These are phyloP conservation scores for Chloropsis hardwickii DNA, from an alignment of 2,113 vertebrate genomes.

Conservation along the genomic window DNA sequence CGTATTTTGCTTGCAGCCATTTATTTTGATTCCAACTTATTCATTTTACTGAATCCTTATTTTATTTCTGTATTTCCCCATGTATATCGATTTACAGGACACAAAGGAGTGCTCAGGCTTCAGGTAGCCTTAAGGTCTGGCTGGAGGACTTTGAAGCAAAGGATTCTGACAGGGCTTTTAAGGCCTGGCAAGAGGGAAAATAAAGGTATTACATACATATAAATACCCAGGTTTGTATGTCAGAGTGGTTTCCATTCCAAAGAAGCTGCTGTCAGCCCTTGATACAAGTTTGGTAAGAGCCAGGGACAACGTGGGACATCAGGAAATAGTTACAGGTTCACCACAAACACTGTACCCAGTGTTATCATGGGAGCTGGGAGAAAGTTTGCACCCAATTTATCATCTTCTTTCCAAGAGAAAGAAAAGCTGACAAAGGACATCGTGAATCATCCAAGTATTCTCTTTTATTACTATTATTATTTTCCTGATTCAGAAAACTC, in stretches of 20 bases:
- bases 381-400: not conserved
- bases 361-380: fast-evolving
- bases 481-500: not conserved
- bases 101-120: not conserved
- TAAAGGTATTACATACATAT: not conserved
- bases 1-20: not conserved
- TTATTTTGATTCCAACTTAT: not conserved
- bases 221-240: not conserved
- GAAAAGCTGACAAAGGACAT: not conserved
- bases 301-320: not conserved
- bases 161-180: not conserved
- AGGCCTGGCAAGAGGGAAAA: not conserved
- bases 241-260: not conserved
- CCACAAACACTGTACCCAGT: not conserved
- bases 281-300: not conserved
- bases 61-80: not conserved
- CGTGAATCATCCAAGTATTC: not conserved
- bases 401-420: not conserved
- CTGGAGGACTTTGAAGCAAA: not conserved
- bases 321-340: not conserved
- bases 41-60: not conserved
- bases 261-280: not conserved
- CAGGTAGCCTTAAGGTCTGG: not conserved
- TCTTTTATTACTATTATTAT: not conserved
- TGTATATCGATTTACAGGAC: not conserved